Evolutionary conservation across 2,888 invertebrate species (phyloP).

Genomic region (Pammene aurita): DNA sequence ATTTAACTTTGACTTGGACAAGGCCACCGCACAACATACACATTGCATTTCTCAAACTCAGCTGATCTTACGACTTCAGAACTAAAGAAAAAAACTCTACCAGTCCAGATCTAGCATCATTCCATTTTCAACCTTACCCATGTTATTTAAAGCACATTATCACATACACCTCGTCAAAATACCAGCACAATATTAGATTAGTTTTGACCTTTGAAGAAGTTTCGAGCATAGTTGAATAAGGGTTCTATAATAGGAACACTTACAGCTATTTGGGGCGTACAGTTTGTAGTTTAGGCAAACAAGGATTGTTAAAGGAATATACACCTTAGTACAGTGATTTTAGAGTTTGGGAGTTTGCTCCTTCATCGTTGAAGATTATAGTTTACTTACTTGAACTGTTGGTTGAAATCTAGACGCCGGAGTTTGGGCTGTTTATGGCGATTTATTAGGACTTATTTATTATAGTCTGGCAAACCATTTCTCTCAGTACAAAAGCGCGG

Average conservation of each 20-base stretch:
- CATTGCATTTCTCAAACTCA: background rate
- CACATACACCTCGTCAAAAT: background rate
- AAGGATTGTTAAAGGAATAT: constrained; percentile 11
- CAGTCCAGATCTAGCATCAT: background rate
- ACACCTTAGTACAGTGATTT: background rate
- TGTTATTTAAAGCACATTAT: background rate
- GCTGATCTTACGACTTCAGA: constrained; percentile 8
- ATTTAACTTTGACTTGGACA: no score
- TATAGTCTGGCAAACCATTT: no score
- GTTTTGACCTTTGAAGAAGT: constrained; percentile 37
- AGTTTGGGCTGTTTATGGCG: constrained; percentile 1
- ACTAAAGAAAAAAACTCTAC: constrained; percentile 9
- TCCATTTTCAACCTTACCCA: background rate
- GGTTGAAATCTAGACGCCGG: constrained; percentile 5
- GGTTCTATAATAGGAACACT: constrained; percentile 34
- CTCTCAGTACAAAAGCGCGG: no score
- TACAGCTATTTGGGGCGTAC: constrained; percentile 23
- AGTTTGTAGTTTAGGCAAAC: constrained; percentile 34
- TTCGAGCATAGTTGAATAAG: constrained; percentile 35
- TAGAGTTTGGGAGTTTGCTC: background rate
- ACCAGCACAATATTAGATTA: constrained; percentile 36
- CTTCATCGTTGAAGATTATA: background rate
- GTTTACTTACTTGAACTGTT: background rate
- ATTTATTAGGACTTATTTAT: no score
- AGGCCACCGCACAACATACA: no score